Base-by-base conservation (phyloP, 2,797 vertebrate genomes). In the Champsocephalus esox region DNA sequence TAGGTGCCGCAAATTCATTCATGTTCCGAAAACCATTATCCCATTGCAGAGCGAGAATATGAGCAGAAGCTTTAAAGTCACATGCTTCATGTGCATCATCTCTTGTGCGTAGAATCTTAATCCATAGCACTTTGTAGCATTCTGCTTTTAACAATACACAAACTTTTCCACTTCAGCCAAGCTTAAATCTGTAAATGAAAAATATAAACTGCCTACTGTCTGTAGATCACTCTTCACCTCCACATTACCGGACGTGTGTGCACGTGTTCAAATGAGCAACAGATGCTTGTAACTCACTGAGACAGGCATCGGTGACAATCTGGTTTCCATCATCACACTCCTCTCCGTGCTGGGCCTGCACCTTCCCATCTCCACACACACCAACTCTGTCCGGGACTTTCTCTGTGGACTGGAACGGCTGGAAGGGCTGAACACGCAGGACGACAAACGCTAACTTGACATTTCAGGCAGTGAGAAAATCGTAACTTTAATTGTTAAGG, bases 291-390 rank as follows among this genome's bases (percentile, higher is more conserved):
- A 19, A 96, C 97, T 97, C 90, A 99, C 98, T 93, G 85, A 99
- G 95, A 77, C 98, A 99, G 79, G 92, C 87, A 5, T 99, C 98
- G 0, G 96, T 96, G 79, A 95, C 93, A 12, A 96, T 86, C 0
- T 92, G 88, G 64, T 99, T 99, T 69, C 97, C 97, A 0, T 99
- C 98, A 0, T 99, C 98, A 44, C 98, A 99, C 88, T 99, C 97
- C 74, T 99, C 98, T 73, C 96, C 96, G 0, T 93, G 92, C 84
- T 94, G 91, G 0, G 94, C 88, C 92, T 99, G 98, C 55, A 98
- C 91, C 28, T 96, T 92, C 12, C 97, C 95, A 0, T 99, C 98
- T 10, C 98, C 98, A 3, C 98, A 99, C 77, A 90, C 91, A 0
- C 94, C 88, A 0, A 79, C 88, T 41, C 87, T 92, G 79, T 96